A percentile compares a stretch with the other conserved stretches of the same genome.
These are phyloP conservation scores for Drosophila azteca DNA, from an alignment of 1,140 invertebrate species.

Conservation along the genomic window DNA sequence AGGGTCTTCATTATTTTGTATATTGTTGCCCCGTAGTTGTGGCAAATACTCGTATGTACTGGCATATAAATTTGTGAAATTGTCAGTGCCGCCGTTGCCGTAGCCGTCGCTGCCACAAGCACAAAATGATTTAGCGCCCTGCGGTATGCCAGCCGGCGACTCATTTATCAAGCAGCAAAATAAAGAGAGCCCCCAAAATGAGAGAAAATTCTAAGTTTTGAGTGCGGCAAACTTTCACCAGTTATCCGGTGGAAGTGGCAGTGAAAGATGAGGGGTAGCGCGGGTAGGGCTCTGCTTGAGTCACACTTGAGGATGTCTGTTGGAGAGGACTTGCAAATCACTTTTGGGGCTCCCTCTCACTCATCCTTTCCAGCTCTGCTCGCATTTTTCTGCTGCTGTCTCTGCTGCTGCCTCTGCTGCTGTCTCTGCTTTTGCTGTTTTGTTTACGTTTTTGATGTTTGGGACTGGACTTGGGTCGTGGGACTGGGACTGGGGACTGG, in stretches of 20 bases:
- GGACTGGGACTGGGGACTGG: constrained; percentile 20
- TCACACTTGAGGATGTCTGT: constrained; percentile 43
- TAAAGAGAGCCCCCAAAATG: constrained; percentile 45
- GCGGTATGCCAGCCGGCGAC: constrained; percentile 41
- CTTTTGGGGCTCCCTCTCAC: constrained; percentile 6
- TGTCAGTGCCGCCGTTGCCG: constrained; percentile 54
- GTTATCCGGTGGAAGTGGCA: not conserved
- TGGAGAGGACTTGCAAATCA: constrained; percentile 34
- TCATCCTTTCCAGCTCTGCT: constrained; percentile 46
- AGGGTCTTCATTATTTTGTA: constrained; percentile 7
- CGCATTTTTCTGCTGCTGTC: constrained; percentile 12
- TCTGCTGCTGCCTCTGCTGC: no score
- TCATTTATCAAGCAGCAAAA: constrained; percentile 51
- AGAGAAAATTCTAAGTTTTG: constrained; percentile 47
- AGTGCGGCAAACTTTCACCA: constrained; percentile 38
- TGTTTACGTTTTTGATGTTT: constrained; percentile 67
- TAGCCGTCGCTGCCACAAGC: constrained; percentile 44
- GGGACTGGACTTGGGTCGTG: constrained; percentile 6
- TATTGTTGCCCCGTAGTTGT: constrained; percentile 11
- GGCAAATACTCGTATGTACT: constrained; percentile 29
- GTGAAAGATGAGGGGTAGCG: no score
- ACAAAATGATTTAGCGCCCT: constrained; percentile 43
- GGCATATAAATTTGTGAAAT: constrained; percentile 37
- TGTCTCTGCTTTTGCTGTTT: constrained; percentile 34
- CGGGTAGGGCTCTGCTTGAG: not conserved